These are phyloP conservation scores for Koerneria pararmatus DNA, from an alignment of 2,888 invertebrate genomes.

Conservation along the genomic window DNA sequence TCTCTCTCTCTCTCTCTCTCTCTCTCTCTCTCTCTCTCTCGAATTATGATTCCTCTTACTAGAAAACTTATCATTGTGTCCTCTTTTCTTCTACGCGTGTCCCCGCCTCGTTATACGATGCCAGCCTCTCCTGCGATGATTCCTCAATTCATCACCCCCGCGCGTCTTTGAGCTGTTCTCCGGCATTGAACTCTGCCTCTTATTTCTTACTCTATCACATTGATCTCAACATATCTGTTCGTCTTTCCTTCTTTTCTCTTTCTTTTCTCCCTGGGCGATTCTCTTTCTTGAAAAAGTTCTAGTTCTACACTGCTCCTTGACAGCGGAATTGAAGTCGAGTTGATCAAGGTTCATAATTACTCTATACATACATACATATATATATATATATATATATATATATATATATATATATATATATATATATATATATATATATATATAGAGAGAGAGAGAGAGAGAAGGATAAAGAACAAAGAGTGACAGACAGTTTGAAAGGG, in stretches of 20 bases:
- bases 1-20: background rate
- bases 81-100: background rate
- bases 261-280: background rate
- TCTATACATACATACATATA: no score
- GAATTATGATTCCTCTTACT: background rate
- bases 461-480: no score
- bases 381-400: no score
- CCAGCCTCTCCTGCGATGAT: no score
- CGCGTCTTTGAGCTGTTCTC: background rate
- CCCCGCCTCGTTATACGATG: background rate
- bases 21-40: background rate
- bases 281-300: no score
- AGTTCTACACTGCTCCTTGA: no score
- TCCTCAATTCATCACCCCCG: background rate
- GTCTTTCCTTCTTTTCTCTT: background rate
- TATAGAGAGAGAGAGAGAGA: no score
- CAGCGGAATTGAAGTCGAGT: no score
- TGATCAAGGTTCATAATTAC: no score
- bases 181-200: background rate
- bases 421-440: no score
- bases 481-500: no score
- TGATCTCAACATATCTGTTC: background rate
- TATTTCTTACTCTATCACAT: background rate
- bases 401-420: no score
- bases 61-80: conserved; percentile 1